Conservation (phyloP, 1,140 invertebrate genomes). For the Leptinotarsa defecta region DNA sequence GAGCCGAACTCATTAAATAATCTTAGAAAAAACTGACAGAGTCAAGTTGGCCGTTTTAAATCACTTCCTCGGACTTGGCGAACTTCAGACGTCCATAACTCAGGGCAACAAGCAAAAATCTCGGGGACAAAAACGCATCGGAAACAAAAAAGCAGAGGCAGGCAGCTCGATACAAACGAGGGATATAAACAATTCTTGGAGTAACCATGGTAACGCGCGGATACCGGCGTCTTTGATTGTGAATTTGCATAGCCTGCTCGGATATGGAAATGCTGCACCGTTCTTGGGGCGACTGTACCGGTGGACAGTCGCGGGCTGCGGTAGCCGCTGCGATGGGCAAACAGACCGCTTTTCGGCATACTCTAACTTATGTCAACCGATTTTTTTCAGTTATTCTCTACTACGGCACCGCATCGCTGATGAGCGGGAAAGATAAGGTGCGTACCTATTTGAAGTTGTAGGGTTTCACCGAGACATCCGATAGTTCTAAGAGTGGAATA, state of each 20-base stretch:
- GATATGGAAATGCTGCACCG: constrained; percentile 50
- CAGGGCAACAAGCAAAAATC: constrained; percentile 48
- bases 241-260: constrained; percentile 44
- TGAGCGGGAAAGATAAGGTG: constrained; percentile 33
- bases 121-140: constrained; percentile 30
- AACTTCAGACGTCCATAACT: constrained; percentile 48
- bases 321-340: constrained; percentile 41
- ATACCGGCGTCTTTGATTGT: constrained; percentile 34
- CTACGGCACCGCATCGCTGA: constrained; percentile 33
- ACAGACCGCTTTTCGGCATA: constrained; percentile 50
- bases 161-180: constrained; percentile 40
- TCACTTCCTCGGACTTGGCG: constrained; percentile 44
- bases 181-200: constrained; percentile 45
- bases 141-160: constrained; percentile 34
- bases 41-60: constrained; percentile 44
- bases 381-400: constrained; percentile 49
- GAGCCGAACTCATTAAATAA: constrained; percentile 42
- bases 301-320: constrained; percentile 30
- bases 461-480: too few species aligned
- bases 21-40: constrained; percentile 42
- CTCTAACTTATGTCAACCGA: constrained; percentile 52
- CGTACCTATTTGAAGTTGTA: too few species aligned
- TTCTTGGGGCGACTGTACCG: constrained; percentile 47
- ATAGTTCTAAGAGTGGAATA: too few species aligned
- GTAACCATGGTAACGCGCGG: constrained; percentile 47